Conservation (phyloP, 2,888 invertebrate genomes). For the Pediacus dermestoides region DNA sequence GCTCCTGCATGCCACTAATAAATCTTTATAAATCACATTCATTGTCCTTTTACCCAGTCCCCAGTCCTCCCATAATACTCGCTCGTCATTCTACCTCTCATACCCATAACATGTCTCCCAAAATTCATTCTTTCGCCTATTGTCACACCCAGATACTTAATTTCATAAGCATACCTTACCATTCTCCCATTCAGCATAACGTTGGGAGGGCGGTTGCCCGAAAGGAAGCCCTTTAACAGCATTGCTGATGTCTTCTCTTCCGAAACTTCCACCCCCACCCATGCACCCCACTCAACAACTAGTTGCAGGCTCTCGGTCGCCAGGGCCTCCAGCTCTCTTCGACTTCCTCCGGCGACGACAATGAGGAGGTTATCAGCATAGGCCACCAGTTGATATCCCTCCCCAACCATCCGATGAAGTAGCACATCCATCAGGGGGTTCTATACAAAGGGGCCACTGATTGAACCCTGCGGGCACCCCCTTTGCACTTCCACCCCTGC, state of each 20-base stretch:
- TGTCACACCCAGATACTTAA: conserved; percentile 1
- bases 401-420: background rate
- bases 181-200: background rate
- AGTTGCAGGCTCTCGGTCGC: background rate
- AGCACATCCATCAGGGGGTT: background rate
- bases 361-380: background rate
- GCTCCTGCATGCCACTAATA: too few relatives aligned
- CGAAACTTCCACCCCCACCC: background rate
- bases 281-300: background rate
- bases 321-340: background rate
- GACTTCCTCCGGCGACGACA: background rate
- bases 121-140: background rate
- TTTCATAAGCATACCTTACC: background rate
- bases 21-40: too few relatives aligned
- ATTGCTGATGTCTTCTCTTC: background rate
- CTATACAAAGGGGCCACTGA: too few relatives aligned
- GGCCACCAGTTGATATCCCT: background rate
- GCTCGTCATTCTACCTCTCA: too few relatives aligned
- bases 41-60: too few relatives aligned
- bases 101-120: too few relatives aligned
- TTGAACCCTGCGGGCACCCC: conserved; percentile 3
- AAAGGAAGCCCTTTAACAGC: background rate
- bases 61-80: too few relatives aligned
- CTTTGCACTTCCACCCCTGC: background rate
- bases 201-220: background rate